Evolutionary conservation across 2,797 vertebrate species (phyloP).

Genomic region (Melanotaenia trifasciata): DNA sequence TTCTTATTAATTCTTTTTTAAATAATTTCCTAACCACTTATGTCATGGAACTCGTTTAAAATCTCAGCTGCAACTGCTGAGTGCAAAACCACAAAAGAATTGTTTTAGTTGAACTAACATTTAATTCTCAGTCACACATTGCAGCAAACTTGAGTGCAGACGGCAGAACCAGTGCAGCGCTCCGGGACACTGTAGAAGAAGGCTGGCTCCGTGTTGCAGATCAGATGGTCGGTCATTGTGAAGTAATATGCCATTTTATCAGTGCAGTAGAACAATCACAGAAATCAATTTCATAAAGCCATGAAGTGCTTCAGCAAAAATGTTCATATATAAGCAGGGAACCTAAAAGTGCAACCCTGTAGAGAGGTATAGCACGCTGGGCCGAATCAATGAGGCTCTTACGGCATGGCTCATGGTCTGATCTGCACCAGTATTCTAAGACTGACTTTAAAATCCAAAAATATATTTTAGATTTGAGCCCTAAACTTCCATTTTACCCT

Average conservation of each 20-base stretch:
- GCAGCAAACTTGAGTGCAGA: slow-evolving; percentile 64
- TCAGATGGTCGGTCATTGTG: slow-evolving; percentile 49
- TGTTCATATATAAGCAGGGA: slow-evolving; percentile 82
- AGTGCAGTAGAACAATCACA: slow-evolving; percentile 83
- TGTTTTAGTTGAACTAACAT: slow-evolving; percentile 43
- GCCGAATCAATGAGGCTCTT: slow-evolving; percentile 66
- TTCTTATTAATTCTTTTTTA: slow-evolving; percentile 51
- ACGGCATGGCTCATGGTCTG: slow-evolving; percentile 79
- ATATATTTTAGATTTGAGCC: slow-evolving; percentile 39
- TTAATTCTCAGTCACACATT: slow-evolving; percentile 53
- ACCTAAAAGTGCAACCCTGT: slow-evolving; percentile 81
- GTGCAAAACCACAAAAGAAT: slow-evolving; percentile 57
- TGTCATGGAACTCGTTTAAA: slow-evolving; percentile 53
- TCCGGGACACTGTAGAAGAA: slow-evolving; percentile 52
- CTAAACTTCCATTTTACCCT: slow-evolving; percentile 54
- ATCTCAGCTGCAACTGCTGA: slow-evolving; percentile 41
- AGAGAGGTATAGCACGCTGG: slow-evolving; percentile 74
- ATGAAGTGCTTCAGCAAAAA: slow-evolving; percentile 69
- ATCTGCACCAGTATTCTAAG: slow-evolving; percentile 84
- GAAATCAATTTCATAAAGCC: slow-evolving; percentile 62
- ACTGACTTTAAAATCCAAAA: slow-evolving; percentile 71
- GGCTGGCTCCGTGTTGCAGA: slow-evolving; percentile 62
- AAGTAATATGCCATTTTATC: slow-evolving; percentile 50
- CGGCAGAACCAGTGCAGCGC: slow-evolving; percentile 44
- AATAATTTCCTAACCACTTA: slow-evolving; percentile 57